Evolutionary conservation across 1,140 invertebrate genomes (phyloP), one percentile per base, ranked within the genome.

Genomic region (Drosophila rhopaloa): DNA sequence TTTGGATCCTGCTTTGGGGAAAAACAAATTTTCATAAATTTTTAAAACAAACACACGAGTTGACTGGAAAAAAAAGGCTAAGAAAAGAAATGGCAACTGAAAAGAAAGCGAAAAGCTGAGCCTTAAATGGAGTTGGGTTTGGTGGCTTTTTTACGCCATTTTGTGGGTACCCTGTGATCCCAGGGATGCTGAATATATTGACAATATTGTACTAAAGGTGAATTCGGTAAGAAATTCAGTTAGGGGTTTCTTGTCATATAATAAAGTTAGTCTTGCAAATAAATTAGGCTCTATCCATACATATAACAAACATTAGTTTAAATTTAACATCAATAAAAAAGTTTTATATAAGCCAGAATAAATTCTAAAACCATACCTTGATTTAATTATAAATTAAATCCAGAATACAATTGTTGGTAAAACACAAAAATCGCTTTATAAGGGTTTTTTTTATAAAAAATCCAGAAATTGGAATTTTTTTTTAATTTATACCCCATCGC

Each of bases 11-110:
- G 68, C 81, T 85, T 85, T 79, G 79, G 79, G 83, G 79, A 68
- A 88, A 89, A 88, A 77, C 79, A 88, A 88, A 88, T 89, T 88
- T 88, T 88, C 83, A 88, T 88, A 88, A 88, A 89, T 88, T 88
- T 80, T 89, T 79, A 89, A 88, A 89, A 88, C 84, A 88, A 88
- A 88, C 84, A 80, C 79, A 77, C 56, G 41, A 56, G 58, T 48
- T 53, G 24, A 19, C 62, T 37, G 55, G 6, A 19, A 55, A 37
- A 54, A 54, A 38, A 47, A 38, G 16, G n/a, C 35, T 51, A 62
- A 24, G 43, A 58, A 65, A 66, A 48, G 29, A 72, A 40, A 8
- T 32, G 14, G 13, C 32, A 66, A 5, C 67, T 47, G 55, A 58
- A 65, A 75, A 40, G 59, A 75, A 75, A 76, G 59, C 61, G 32